Percentiles rank a stretch among this genome's conserved stretches.
Conservation (phyloP, 2,888 invertebrate genomes). For the Heliconius cydno region DNA sequence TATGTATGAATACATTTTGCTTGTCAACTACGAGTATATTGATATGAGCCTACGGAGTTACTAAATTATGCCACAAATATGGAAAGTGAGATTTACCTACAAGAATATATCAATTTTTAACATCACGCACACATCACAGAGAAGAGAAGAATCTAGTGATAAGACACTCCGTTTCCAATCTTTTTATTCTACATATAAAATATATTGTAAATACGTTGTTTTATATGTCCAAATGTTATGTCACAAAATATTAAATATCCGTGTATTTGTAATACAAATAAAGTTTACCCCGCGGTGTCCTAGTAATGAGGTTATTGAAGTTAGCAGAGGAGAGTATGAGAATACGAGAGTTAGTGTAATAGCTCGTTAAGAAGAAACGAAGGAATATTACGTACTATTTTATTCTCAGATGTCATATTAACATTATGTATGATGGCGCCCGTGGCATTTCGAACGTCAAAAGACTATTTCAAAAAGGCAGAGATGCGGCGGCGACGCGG, state of each 20-base stretch:
- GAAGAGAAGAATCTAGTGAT: too few species aligned
- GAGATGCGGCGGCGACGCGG: slow-evolving; percentile 50
- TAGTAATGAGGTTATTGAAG: slow-evolving; percentile 38
- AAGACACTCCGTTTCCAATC: too few species aligned
- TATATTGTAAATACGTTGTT: too few species aligned
- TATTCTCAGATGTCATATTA: slow-evolving; percentile 55
- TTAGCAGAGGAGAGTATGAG: slow-evolving; percentile 38
- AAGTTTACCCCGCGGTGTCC: slow-evolving; percentile 34
- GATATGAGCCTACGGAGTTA: slow-evolving; percentile 30
- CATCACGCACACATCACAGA: too few species aligned
- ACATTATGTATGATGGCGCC: slow-evolving; percentile 55
- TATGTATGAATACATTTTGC: slow-evolving; percentile 47
- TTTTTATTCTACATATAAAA: too few species aligned
- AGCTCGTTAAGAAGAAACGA: slow-evolving; percentile 49
- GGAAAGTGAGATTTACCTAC: neutral
- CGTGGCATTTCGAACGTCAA: slow-evolving; percentile 52
- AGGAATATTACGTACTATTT: slow-evolving; percentile 51
- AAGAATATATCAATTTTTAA: too few species aligned
- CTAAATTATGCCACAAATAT: slow-evolving; percentile 2
- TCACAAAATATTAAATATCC: too few species aligned
- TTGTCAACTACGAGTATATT: slow-evolving; percentile 36
- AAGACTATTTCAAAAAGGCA: slow-evolving; percentile 49
- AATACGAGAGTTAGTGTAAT: slow-evolving; percentile 43
- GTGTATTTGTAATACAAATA: slow-evolving; percentile 20
- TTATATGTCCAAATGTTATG: too few species aligned